Base-by-base conservation (phyloP, 2,797 vertebrate genomes). In the Triplophysa bombifrons region DNA sequence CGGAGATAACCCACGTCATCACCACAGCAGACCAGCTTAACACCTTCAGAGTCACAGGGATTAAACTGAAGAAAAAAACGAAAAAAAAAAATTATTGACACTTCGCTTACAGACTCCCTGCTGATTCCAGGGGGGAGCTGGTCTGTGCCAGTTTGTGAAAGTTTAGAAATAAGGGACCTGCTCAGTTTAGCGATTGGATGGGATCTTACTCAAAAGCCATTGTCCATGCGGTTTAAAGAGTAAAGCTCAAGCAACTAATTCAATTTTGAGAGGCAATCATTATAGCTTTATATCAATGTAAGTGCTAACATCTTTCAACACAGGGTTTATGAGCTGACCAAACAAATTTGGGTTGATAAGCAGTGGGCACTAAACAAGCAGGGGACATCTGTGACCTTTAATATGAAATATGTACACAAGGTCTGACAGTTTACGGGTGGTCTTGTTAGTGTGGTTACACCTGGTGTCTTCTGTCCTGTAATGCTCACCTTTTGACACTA, bases 1-100 rank as follows among this genome's bases (percentile, higher is more conserved):
- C 82, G 85, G 88, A 89, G 91, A 93, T 92, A 93, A 92, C 60
- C 87, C 89, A 83, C 60, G 44, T 60, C 56, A 16, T 63, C 72
- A 63, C 13, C 58, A 50, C 2, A 20, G 48, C 27, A 88, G 44
- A 89, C 89, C 89, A 89, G 85, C 87, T 91, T 91, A 92, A 90
- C 90, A 19, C 50, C 38, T 66, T 56, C 60, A 74, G 46, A 64
- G 60, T 51, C 19, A 34, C 16, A 64, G 7, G 27, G 61, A 64
- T 64, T 64, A 19, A 64, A 63, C 44, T 41, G 55, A 63, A 22
- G 46, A 38, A 38, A 38, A 38, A 38, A 7, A 4, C 4, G 8
- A 20, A 12, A 20, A 12, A 63, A 63, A 74, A 73, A 44, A 41
- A 66, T 51, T 58, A n/a, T n/a, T 30, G 56, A 65, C 20, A 19